Evolutionary conservation across 2,888 invertebrate genomes (phyloP).

Genomic region (Cheilosia scutellata): DNA sequence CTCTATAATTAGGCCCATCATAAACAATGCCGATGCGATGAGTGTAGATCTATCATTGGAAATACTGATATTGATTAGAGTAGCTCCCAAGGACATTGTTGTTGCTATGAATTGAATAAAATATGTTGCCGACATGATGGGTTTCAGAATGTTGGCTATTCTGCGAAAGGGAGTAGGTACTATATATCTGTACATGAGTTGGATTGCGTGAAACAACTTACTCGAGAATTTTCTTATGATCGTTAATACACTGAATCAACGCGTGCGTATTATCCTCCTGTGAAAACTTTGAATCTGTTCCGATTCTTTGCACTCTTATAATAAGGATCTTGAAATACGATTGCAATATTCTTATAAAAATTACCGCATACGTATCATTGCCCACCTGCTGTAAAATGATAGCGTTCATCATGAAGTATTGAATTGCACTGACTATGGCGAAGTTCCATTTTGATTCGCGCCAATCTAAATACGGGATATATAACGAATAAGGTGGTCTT

Average conservation of each 20-base stretch:
- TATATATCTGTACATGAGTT: background rate
- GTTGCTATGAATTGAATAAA: slow-evolving; percentile 79
- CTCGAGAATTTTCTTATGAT: slow-evolving; percentile 79
- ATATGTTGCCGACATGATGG: slow-evolving; percentile 79
- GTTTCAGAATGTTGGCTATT: slow-evolving; percentile 74
- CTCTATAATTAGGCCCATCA: slow-evolving; percentile 77
- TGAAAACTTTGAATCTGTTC: slow-evolving; percentile 65
- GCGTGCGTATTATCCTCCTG: slow-evolving; percentile 75
- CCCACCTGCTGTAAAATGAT: slow-evolving; percentile 78
- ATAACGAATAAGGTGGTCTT: slow-evolving; percentile 78
- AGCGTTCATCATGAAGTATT: slow-evolving; percentile 77
- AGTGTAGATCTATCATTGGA: slow-evolving; percentile 77
- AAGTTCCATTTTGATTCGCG: slow-evolving; percentile 71
- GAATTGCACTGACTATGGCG: slow-evolving; percentile 77
- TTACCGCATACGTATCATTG: slow-evolving; percentile 79
- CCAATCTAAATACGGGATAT: slow-evolving; percentile 79
- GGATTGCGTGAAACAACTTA: slow-evolving; percentile 48
- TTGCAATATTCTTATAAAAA: slow-evolving; percentile 77
- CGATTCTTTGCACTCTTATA: slow-evolving; percentile 77
- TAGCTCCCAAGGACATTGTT: slow-evolving; percentile 77
- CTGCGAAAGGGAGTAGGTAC: slow-evolving; percentile 7
- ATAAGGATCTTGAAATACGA: slow-evolving; percentile 78
- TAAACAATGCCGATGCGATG: slow-evolving; percentile 76
- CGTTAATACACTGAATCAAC: slow-evolving; percentile 77
- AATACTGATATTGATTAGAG: slow-evolving; percentile 78